phyloP scores from a whole-genome alignment of 2,797 vertebrate genomes.

The Macroramphosus scolopax region DNA sequence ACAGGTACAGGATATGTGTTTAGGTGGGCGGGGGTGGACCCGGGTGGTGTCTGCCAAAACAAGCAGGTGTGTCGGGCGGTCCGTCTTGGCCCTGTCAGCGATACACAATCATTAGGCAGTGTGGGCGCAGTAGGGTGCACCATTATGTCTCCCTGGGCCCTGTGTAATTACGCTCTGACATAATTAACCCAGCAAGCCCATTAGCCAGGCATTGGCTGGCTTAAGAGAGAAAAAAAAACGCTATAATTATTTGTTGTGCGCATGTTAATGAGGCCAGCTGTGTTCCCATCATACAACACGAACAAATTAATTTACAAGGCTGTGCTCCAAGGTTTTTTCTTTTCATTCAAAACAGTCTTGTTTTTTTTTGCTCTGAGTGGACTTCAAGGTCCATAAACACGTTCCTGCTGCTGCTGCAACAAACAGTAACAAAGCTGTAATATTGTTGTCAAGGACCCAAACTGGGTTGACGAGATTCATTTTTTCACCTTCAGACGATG shows the following conservation, averaged over 20 bases:
- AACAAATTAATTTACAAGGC: constrained; percentile 99
- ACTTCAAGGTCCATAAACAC: constrained; percentile 78
- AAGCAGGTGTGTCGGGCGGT: constrained; percentile 89
- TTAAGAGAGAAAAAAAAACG: constrained; percentile 80
- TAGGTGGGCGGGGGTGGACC: constrained; percentile 37
- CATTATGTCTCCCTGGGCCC: constrained; percentile 97
- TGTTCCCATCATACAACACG: constrained; percentile 98
- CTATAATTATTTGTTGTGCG: constrained; percentile 99
- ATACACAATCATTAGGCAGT: constrained; percentile 92
- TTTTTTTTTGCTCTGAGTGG: constrained; percentile 68
- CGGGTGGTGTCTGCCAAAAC: constrained; percentile 72
- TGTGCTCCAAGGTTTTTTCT: constrained; percentile 82
- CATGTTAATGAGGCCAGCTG: constrained; percentile 99
- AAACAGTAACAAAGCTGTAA: constrained; percentile 71
- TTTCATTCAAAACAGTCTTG: constrained; percentile 77
- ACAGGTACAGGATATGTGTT: constrained; percentile 35
- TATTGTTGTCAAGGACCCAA: constrained; percentile 61
- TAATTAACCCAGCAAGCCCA: constrained; percentile 99
- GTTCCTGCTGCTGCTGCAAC: constrained; percentile 67
- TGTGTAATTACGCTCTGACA: constrained; percentile 99
- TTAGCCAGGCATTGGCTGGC: constrained; percentile 95
- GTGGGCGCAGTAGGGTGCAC: constrained; percentile 90
- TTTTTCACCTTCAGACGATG: constrained; percentile 54
- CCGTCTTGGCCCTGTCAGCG: constrained; percentile 87
- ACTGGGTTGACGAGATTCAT: constrained; percentile 58